phyloP scores from a whole-genome alignment of 2,888 invertebrate genomes.

The Boloria euphrosyne region DNA sequence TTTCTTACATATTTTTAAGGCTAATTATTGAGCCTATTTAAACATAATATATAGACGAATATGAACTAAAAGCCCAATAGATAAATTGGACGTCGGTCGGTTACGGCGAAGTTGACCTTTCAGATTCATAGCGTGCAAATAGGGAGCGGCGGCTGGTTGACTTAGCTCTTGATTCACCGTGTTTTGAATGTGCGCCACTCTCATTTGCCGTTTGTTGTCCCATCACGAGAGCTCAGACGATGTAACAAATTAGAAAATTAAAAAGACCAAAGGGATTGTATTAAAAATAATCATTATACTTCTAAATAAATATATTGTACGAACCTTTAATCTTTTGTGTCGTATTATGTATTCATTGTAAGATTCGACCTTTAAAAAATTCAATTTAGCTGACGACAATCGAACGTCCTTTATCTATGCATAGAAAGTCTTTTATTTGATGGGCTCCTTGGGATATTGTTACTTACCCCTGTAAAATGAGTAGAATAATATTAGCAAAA shows the following conservation, averaged over 20 bases:
- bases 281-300: background rate
- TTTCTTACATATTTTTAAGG: background rate
- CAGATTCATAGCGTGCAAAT: slow-evolving; percentile 65
- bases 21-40: background rate
- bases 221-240: slow-evolving; percentile 32
- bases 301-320: slow-evolving; percentile 48
- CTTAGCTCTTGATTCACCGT: slow-evolving; percentile 74
- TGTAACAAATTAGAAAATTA: slow-evolving; percentile 36
- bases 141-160: slow-evolving; percentile 65
- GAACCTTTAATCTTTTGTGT: slow-evolving; percentile 30
- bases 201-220: slow-evolving; percentile 45
- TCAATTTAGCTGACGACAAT: slow-evolving; percentile 77
- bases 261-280: slow-evolving; percentile 9
- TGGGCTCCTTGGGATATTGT: slow-evolving; percentile 68
- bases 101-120: slow-evolving; percentile 54
- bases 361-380: slow-evolving; percentile 73
- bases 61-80: slow-evolving; percentile 28
- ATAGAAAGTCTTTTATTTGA: slow-evolving; percentile 81
- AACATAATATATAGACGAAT: slow-evolving; percentile 14
- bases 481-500: slow-evolving; percentile 48
- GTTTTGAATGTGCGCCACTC: slow-evolving; percentile 61
- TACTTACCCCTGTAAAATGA: slow-evolving; percentile 63
- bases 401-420: slow-evolving; percentile 78
- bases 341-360: slow-evolving; percentile 64
- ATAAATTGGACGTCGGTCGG: slow-evolving; percentile 36